These are phyloP conservation scores for Blera fallax DNA, from an alignment of 2,888 invertebrate species.

Conservation along the genomic window DNA sequence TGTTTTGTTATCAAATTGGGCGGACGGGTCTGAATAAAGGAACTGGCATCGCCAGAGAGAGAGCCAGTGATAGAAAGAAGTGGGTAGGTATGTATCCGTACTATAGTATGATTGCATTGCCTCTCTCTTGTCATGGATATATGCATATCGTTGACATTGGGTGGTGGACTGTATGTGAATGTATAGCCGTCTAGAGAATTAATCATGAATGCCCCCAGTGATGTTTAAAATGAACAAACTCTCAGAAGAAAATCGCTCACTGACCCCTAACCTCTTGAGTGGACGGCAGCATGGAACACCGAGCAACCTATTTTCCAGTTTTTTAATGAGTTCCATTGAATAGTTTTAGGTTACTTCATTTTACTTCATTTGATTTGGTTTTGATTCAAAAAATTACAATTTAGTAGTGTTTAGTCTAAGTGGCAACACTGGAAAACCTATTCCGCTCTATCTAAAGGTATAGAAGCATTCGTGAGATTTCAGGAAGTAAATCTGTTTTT, in stretches of 20 bases:
- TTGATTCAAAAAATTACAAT: no score
- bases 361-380: no score
- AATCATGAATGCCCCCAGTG: constrained; percentile 34
- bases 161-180: not conserved
- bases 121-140: not conserved
- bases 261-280: not conserved
- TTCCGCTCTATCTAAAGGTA: no score
- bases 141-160: constrained; percentile 36
- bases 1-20: constrained; percentile 69
- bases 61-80: not conserved
- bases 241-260: not conserved
- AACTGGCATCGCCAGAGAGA: constrained; percentile 10
- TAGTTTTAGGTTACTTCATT: no score
- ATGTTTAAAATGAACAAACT: not conserved
- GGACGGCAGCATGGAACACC: no score
- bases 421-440: no score
- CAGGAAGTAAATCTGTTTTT: no score
- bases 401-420: no score
- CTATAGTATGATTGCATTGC: constrained; percentile 6
- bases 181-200: constrained; percentile 43
- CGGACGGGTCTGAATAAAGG: constrained; percentile 41
- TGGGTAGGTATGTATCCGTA: not conserved
- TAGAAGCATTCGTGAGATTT: no score
- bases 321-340: no score
- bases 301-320: no score